Evolutionary conservation across 2,113 vertebrate species (phyloP).

Genomic region (Calonectris borealis): DNA sequence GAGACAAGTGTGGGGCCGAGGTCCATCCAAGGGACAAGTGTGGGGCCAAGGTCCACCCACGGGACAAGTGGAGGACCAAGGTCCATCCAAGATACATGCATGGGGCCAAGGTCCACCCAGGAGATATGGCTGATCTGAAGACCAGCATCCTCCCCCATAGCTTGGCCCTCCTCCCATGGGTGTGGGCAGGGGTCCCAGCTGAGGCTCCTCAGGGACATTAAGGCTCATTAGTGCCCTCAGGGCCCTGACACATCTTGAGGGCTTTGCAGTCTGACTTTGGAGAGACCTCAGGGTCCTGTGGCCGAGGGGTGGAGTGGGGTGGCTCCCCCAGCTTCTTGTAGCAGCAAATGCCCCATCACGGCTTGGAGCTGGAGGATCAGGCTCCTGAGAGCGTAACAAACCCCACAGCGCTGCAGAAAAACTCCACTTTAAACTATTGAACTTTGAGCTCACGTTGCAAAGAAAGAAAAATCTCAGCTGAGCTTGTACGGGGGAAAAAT

Average conservation of each 20-base stretch:
- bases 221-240: background rate
- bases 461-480: slow-evolving; percentile 19
- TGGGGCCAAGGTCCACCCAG: background rate
- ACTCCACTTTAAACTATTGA: background rate
- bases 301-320: background rate
- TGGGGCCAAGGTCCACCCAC: background rate
- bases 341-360: background rate
- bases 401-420: fast-evolving
- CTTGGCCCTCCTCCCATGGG: background rate
- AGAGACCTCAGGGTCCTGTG: background rate
- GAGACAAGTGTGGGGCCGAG: background rate
- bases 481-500: background rate
- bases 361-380: background rate
- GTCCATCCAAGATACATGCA: background rate
- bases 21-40: background rate
- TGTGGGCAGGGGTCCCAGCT: background rate
- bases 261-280: background rate
- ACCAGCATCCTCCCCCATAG: background rate
- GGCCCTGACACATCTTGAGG: background rate
- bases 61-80: background rate
- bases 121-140: background rate
- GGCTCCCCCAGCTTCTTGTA: background rate
- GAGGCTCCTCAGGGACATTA: background rate
- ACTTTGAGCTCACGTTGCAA: background rate
- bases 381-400: background rate